phyloP scores from a whole-genome alignment of 2,888 invertebrate species.

The Lithosia quadra region DNA sequence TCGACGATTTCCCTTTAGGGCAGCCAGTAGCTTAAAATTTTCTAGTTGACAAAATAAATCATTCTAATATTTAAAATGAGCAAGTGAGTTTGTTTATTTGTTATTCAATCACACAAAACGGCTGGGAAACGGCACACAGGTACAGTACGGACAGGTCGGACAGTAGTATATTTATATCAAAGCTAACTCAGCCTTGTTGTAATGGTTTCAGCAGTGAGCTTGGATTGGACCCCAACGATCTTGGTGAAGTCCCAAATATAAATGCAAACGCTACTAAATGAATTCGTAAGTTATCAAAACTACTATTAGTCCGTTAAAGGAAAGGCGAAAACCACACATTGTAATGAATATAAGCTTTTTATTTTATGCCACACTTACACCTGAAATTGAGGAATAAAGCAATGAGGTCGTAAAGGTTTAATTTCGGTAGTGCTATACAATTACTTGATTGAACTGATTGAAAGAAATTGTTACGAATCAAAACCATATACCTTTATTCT shows the following conservation, averaged over 20 bases:
- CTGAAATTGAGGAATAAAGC: constrained; percentile 3
- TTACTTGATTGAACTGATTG: constrained; percentile 18
- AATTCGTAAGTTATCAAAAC: not conserved
- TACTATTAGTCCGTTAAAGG: not conserved
- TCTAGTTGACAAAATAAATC: not conserved
- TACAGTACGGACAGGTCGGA: not conserved
- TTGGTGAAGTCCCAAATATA: not conserved
- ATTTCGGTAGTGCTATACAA: constrained; percentile 12
- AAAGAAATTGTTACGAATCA: not conserved
- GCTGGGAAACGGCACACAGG: not conserved
- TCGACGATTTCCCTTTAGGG: not conserved
- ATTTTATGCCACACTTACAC: not conserved
- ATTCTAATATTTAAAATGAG: not conserved
- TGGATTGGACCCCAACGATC: not conserved
- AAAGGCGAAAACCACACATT: not conserved
- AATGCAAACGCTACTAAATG: not conserved
- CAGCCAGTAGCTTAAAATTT: no score
- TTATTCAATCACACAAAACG: not conserved
- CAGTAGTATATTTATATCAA: no score
- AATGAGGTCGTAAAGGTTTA: constrained; percentile 3
- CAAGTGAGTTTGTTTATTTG: not conserved
- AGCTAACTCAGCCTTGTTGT: no score
- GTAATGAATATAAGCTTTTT: not conserved
- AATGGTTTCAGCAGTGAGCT: not conserved
- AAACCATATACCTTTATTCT: not conserved